A percentile compares a stretch with the other conserved stretches of the same genome.
These are phyloP conservation scores for Forbesichthys papilliferus DNA, from an alignment of 2,113 vertebrate species.

Conservation along the genomic window DNA sequence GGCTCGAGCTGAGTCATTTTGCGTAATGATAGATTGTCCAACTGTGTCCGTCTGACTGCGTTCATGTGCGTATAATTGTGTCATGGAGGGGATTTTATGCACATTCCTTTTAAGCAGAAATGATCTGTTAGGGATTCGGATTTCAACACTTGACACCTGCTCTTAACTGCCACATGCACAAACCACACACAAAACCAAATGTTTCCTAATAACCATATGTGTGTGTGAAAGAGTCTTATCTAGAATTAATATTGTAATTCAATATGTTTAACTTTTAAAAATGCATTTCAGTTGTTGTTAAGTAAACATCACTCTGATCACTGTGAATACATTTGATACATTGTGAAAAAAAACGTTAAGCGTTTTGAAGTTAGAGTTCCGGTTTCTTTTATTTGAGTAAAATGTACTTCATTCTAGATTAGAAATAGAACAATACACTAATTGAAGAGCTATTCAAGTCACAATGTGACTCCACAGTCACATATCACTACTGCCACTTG, in stretches of 20 bases:
- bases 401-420: too few species aligned
- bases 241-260: not conserved
- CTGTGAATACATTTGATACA: too few species aligned
- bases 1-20: not conserved
- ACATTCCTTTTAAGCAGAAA: slow-evolving; percentile 56
- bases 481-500: slow-evolving; percentile 10
- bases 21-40: slow-evolving; percentile 8
- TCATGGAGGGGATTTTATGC: slow-evolving; percentile 33
- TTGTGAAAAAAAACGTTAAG: too few species aligned
- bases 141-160: slow-evolving; percentile 67
- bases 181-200: not conserved
- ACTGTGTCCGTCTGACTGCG: slow-evolving; percentile 1
- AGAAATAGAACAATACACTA: slow-evolving; percentile 3
- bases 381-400: too few species aligned
- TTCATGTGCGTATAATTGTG: not conserved
- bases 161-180: slow-evolving; percentile 48
- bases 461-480: not conserved
- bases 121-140: slow-evolving; percentile 55
- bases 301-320: too few species aligned
- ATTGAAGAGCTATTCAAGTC: not conserved
- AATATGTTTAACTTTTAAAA: too few species aligned
- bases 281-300: too few species aligned
- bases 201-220: not conserved
- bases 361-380: too few species aligned
- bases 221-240: not conserved